Evolutionary conservation across 2,888 invertebrate species (phyloP).

Genomic region (Sturmia bella): DNA sequence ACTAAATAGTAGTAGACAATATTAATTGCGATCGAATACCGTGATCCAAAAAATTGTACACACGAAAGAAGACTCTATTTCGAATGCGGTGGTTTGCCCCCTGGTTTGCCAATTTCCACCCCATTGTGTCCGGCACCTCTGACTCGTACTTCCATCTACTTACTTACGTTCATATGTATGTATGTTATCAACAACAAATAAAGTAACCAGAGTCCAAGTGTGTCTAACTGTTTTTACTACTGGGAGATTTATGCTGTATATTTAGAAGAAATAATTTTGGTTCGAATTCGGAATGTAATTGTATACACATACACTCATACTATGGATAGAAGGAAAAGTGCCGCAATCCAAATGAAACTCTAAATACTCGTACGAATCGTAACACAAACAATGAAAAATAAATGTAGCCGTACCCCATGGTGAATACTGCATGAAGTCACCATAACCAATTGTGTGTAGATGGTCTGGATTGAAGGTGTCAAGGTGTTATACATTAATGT

Average conservation of each 20-base stretch:
- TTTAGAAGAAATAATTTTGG: slow-evolving; percentile 25
- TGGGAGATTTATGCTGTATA: slow-evolving; percentile 61
- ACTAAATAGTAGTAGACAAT: too few species aligned
- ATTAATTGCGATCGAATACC: too few species aligned
- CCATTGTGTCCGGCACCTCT: too few species aligned
- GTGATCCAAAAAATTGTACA: too few species aligned
- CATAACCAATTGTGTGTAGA: slow-evolving; percentile 43
- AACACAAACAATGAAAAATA: slow-evolving; percentile 18
- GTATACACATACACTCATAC: slow-evolving; percentile 51
- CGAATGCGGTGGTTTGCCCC: too few species aligned
- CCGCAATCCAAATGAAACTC: slow-evolving; percentile 58
- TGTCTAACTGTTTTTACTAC: slow-evolving; percentile 59
- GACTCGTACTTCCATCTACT: not conserved
- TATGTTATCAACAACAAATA: slow-evolving; percentile 31
- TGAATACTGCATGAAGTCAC: slow-evolving; percentile 50
- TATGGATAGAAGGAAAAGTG: slow-evolving; percentile 47
- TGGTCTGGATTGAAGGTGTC: slow-evolving; percentile 50
- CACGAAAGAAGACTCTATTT: too few species aligned
- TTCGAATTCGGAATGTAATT: slow-evolving; percentile 40
- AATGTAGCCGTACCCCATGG: slow-evolving; percentile 45
- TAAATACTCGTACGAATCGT: slow-evolving; percentile 7
- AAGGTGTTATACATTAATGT: slow-evolving; percentile 44
- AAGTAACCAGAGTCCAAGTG: slow-evolving; percentile 40
- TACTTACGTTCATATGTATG: not conserved
- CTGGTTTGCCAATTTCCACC: too few species aligned